Conservation (phyloP, 2,888 invertebrate species). For the Mechanitis messenoides region DNA sequence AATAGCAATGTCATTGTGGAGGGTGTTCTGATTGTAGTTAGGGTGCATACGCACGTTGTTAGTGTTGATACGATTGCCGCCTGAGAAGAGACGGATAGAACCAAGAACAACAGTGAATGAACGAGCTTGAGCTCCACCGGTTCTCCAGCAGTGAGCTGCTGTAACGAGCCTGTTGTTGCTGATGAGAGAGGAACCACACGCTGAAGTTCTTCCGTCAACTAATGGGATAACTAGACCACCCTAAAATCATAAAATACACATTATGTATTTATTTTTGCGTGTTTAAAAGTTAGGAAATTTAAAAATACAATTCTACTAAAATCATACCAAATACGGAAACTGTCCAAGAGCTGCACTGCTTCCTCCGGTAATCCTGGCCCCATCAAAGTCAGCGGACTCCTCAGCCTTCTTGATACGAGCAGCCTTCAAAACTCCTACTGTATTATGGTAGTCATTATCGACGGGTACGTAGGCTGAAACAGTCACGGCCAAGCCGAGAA, state of each 20-base stretch:
- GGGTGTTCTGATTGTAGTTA: constrained; percentile 25
- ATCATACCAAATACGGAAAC: constrained; percentile 22
- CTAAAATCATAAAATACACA: constrained; percentile 28
- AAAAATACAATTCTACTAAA: neutral
- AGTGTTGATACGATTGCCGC: constrained; percentile 36
- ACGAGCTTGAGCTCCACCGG: constrained; percentile 37
- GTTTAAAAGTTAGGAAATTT: neutral
- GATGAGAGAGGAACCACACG: constrained; percentile 49
- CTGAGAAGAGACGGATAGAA: constrained; percentile 35
- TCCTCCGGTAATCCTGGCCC: constrained; percentile 31
- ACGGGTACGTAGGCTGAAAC: constrained; percentile 19
- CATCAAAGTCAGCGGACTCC: constrained; percentile 29
- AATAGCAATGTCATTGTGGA: constrained; percentile 23
- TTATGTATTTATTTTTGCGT: neutral
- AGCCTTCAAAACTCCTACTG: constrained; percentile 29
- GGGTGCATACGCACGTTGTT: constrained; percentile 34
- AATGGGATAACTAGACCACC: constrained; percentile 42
- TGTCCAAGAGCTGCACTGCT: constrained; percentile 24
- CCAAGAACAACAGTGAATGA: constrained; percentile 43
- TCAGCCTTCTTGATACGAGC: constrained; percentile 30
- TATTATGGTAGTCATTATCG: constrained; percentile 27
- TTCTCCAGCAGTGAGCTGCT: constrained; percentile 44
- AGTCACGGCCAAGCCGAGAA: neutral
- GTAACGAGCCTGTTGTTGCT: constrained; percentile 38
- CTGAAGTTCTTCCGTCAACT: constrained; percentile 33